These are phyloP conservation scores for Hyperopisus bebe DNA, from an alignment of 2,113 vertebrate species.

Conservation along the genomic window DNA sequence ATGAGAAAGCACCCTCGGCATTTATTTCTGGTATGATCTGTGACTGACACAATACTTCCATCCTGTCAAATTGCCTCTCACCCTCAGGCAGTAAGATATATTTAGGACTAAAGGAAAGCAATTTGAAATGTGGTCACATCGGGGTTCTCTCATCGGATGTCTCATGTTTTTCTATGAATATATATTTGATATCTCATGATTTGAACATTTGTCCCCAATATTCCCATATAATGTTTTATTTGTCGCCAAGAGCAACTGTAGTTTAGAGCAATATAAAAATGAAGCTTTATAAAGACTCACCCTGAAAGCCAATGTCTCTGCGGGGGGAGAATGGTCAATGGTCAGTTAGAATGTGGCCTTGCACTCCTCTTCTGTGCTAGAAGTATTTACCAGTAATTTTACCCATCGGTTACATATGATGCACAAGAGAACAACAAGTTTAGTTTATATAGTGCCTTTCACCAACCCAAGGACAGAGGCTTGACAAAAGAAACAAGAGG, in stretches of 20 bases:
- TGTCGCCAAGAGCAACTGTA: not conserved
- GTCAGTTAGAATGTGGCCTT: not conserved
- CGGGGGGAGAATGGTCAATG: not conserved
- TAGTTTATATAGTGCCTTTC: not conserved
- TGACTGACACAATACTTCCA: not conserved
- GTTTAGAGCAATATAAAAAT: not conserved
- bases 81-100: not conserved
- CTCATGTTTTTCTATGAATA: not conserved
- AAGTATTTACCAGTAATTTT: not conserved
- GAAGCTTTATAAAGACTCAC: not conserved
- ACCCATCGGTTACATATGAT: not conserved
- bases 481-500: no score
- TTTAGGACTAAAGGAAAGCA: not conserved
- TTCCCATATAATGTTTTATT: not conserved
- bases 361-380: not conserved
- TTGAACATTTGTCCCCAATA: not conserved
- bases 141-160: not conserved
- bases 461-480: no score
- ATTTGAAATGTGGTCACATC: not conserved
- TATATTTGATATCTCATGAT: not conserved
- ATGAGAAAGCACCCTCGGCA: not conserved
- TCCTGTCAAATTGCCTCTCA: not conserved
- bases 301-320: not conserved
- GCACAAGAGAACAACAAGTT: not conserved
- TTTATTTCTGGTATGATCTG: not conserved